Evolutionary conservation across 2,888 invertebrate species (phyloP).

Genomic region (Leptura quadrifasciata): DNA sequence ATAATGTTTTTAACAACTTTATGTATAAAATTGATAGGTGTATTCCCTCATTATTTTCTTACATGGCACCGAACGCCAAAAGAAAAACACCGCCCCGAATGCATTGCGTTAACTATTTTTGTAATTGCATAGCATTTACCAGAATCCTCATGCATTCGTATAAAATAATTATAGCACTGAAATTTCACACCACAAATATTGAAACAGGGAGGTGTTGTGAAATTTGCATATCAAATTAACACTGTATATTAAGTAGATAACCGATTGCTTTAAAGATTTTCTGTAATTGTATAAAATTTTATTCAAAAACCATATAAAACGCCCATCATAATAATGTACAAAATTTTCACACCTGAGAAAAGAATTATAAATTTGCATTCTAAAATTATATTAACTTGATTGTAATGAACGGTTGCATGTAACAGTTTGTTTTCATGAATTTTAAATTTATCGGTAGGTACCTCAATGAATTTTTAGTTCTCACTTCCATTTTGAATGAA

Average conservation of each 20-base stretch:
- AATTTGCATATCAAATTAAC: constrained; percentile 55
- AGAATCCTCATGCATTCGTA: constrained; percentile 9
- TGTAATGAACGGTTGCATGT: constrained; percentile 20
- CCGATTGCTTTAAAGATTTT: constrained; percentile 51
- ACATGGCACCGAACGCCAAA: constrained; percentile 20
- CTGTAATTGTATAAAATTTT: constrained; percentile 56
- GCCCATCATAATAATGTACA: constrained; percentile 47
- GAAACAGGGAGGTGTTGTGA: constrained; percentile 29
- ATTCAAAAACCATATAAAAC: constrained; percentile 45
- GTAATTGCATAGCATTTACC: constrained; percentile 33
- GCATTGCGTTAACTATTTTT: constrained; percentile 19
- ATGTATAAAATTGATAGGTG: constrained; percentile 20
- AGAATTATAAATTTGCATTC: constrained; percentile 46
- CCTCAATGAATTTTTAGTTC: neutral
- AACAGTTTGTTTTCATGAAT: constrained; percentile 33
- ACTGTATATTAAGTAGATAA: constrained; percentile 51
- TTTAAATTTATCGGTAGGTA: constrained; percentile 13
- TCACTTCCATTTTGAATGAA: neutral
- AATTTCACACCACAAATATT: constrained; percentile 44
- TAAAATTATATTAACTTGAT: constrained; percentile 39
- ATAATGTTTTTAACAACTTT: constrained; percentile 20
- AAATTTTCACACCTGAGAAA: constrained; percentile 54
- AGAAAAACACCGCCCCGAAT: constrained; percentile 12
- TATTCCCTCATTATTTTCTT: constrained; percentile 19
- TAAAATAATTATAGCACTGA: constrained; percentile 35